phyloP scores from a whole-genome alignment of 1,140 invertebrate genomes.

The Chionoecetes opilio region DNA sequence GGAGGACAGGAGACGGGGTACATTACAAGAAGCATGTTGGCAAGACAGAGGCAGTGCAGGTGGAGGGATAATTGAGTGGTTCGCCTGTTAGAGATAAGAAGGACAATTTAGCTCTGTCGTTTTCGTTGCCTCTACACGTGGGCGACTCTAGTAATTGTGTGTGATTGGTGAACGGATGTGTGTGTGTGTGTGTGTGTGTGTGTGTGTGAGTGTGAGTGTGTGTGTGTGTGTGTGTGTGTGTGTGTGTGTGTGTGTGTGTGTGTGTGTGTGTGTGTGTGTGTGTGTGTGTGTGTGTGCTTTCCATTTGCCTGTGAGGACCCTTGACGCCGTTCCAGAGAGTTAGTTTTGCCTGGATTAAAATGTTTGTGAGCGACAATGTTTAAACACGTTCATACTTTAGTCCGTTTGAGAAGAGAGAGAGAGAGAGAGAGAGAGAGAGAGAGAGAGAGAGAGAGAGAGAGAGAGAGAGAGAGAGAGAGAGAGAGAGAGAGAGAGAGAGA shows the following conservation, averaged over 20 bases:
- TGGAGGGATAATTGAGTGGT: neutral
- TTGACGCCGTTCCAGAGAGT: conserved; percentile 35
- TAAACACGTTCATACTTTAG: conserved; percentile 60
- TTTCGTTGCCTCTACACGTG: neutral
- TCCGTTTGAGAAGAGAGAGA: conserved; percentile 46
- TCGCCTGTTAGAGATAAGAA: neutral
- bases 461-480: neutral
- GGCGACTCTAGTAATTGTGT: conserved; percentile 32
- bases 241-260: conserved; percentile 66
- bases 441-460: neutral
- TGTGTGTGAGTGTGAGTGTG: conserved; percentile 52
- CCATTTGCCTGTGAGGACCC: conserved; percentile 58
- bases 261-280: conserved; percentile 57
- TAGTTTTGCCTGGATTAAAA: conserved; percentile 52
- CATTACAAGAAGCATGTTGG: neutral
- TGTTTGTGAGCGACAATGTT: conserved; percentile 65
- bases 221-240: conserved; percentile 44
- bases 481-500: neutral
- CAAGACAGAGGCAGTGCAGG: neutral
- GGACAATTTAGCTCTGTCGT: neutral
- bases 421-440: neutral
- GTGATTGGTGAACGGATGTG: conserved; percentile 41
- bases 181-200: conserved; percentile 61
- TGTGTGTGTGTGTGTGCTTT: conserved; percentile 66
- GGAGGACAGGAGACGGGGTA: neutral